phyloP scores from a whole-genome alignment of 2,888 invertebrate species.

The Gryllus longicercus region DNA sequence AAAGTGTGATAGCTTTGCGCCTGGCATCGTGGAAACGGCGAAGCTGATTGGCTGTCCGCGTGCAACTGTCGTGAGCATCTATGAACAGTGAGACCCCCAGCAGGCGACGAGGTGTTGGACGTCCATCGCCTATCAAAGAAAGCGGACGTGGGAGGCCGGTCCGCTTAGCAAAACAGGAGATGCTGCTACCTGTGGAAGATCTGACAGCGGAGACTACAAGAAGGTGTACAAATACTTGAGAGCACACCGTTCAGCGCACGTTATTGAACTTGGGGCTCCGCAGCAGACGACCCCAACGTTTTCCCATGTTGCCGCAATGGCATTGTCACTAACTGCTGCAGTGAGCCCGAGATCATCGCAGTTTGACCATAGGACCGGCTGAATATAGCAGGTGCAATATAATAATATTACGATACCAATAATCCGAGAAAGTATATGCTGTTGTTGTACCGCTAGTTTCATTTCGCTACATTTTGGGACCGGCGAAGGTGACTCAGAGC shows the following conservation, averaged over 20 bases:
- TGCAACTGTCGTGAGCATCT: neutral
- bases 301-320: neutral
- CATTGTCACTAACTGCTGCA: neutral
- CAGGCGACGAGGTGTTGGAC: neutral
- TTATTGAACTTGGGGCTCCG: neutral
- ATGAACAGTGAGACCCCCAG: neutral
- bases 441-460: too few species aligned
- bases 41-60: neutral
- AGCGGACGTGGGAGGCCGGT: neutral
- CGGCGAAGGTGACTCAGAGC: too few species aligned
- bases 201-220: neutral
- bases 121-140: neutral
- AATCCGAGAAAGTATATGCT: too few species aligned
- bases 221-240: neutral
- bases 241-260: neutral
- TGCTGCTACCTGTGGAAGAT: neutral
- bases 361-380: neutral
- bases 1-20: neutral
- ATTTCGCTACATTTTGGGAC: too few species aligned
- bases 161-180: neutral
- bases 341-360: neutral
- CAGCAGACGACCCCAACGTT: neutral
- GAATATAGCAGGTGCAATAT: too few species aligned
- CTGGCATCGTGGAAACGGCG: neutral
- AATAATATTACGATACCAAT: too few species aligned